Evolutionary conservation across 2,113 vertebrate genomes (phyloP), one percentile per base, ranked within the genome.

Genomic region (Drymodes brunneopygia): DNA sequence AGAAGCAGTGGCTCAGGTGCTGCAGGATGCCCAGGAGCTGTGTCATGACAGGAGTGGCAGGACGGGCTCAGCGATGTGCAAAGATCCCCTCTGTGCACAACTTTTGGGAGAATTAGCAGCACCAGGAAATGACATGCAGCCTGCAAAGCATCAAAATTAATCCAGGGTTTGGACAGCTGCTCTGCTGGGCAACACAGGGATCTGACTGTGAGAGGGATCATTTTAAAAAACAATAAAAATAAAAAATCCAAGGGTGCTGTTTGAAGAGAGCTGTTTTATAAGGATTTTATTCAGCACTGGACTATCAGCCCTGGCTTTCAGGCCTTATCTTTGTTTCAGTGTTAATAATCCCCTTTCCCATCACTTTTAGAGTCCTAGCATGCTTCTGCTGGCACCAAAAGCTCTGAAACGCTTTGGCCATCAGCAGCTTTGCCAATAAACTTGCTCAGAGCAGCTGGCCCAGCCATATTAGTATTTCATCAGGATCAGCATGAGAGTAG

Each of bases 51-150:
- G 7, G 42, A 14, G 4, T 24, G 27, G 87, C 42, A 71, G 51
- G 44, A 60, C 0, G 0, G 38, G 50, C 56, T 51, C 84, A 72
- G 78, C 0, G 0, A 38, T 3, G 1, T 10, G 33, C 38, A 65
- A 61, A 65, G 45, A 61, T 35, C 51, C 0, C 1, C 48, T 44
- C 80, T 10, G 6, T 19, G 56, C 50, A 61, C 3, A 4, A 36
- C 28, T 70, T 70, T 7, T 4, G 29, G 61, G 53, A 74, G 60
- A 91, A 86, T 74, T 47, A 44, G 51, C 3, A 87, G 53, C 48
- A 66, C 11, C 70, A 56, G 69, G 50, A 74, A 70, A 80, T 33
- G 7, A 94, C 74, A 75, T 2, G 1, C 75, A 91, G 72, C 44
- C 56, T 56, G 35, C 15, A 40, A 83, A 81, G 86, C 77, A 21